phyloP scores from a whole-genome alignment of 2,888 invertebrate genomes.

The Ochropacha duplaris region DNA sequence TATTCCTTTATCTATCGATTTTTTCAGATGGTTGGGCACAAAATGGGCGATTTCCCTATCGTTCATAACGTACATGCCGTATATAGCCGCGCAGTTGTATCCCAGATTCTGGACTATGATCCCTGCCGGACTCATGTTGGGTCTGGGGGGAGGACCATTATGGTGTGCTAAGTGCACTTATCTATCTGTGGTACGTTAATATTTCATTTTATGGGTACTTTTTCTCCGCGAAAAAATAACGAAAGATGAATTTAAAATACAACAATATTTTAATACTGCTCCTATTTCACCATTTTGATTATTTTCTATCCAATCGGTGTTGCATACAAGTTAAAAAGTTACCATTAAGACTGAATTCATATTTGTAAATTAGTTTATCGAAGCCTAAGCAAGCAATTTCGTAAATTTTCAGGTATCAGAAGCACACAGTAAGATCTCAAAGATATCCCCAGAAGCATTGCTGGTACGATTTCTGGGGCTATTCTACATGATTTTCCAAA shows the following conservation, averaged over 20 bases:
- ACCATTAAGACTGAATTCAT: too few relatives aligned
- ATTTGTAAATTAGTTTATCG: too few relatives aligned
- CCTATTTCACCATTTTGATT: too few relatives aligned
- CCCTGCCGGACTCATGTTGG: slow-evolving; percentile 85
- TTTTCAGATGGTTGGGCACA: slow-evolving; percentile 84
- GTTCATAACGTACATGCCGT: slow-evolving; percentile 85
- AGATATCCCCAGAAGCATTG: slow-evolving; percentile 80
- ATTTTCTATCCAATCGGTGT: too few relatives aligned
- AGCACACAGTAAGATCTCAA: slow-evolving; percentile 81
- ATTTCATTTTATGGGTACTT: background rate
- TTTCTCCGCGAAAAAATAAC: too few relatives aligned
- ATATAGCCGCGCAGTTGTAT: slow-evolving; percentile 86
- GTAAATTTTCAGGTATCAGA: slow-evolving; percentile 72
- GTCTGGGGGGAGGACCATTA: slow-evolving; percentile 85
- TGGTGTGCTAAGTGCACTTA: slow-evolving; percentile 90
- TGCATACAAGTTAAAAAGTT: too few relatives aligned
- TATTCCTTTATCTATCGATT: too few relatives aligned
- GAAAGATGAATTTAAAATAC: too few relatives aligned
- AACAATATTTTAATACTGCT: too few relatives aligned
- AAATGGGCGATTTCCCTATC: slow-evolving; percentile 87
- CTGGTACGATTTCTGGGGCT: slow-evolving; percentile 87
- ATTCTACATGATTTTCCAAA: slow-evolving; percentile 89
- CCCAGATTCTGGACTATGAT: slow-evolving; percentile 85
- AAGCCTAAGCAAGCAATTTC: background rate
- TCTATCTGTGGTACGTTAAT: slow-evolving; percentile 80